A percentile compares a stretch with the other conserved stretches of the same genome.
These are phyloP conservation scores for Rostratula benghalensis DNA, from an alignment of 2,113 vertebrate genomes.

Conservation along the genomic window DNA sequence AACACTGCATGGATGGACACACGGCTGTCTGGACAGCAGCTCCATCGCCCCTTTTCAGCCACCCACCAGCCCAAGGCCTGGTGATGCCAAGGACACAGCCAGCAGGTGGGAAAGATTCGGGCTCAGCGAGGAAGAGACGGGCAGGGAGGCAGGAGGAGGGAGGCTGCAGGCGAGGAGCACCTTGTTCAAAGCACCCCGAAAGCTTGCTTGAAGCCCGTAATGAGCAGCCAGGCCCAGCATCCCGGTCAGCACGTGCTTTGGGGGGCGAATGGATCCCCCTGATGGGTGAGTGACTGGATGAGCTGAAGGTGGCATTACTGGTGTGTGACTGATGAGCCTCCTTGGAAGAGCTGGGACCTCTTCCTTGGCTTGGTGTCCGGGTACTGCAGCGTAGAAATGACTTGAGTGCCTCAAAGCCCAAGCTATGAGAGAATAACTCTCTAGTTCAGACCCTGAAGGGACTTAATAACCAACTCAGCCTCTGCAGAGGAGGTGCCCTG, in stretches of 20 bases:
- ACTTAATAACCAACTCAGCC: not conserved
- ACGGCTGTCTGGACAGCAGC: not conserved
- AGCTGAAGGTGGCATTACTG: not conserved
- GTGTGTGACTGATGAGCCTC: not conserved
- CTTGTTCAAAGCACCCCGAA: rapidly evolving
- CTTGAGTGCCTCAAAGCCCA: not conserved
- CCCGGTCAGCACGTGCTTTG: rapidly evolving
- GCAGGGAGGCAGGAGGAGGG: not conserved
- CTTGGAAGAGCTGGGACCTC: not conserved
- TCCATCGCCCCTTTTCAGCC: rapidly evolving
- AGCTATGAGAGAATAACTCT: not conserved
- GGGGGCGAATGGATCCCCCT: not conserved
- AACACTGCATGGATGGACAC: not conserved
- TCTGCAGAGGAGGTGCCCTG: not conserved
- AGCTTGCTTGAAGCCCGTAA: not conserved
- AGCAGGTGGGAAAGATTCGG: not conserved
- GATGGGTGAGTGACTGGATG: not conserved
- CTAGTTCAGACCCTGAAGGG: not conserved
- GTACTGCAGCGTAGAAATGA: not conserved
- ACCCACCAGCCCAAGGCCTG: not conserved
- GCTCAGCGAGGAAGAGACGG: too few relatives aligned
- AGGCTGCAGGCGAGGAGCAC: not conserved
- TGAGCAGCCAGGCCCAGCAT: not conserved
- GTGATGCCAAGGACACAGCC: too few relatives aligned
- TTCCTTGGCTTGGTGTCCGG: not conserved